Evolutionary conservation across 2,888 invertebrate species (phyloP), one percentile per base, ranked within the genome.

Genomic region (Minunthozetes semirufus): DNA sequence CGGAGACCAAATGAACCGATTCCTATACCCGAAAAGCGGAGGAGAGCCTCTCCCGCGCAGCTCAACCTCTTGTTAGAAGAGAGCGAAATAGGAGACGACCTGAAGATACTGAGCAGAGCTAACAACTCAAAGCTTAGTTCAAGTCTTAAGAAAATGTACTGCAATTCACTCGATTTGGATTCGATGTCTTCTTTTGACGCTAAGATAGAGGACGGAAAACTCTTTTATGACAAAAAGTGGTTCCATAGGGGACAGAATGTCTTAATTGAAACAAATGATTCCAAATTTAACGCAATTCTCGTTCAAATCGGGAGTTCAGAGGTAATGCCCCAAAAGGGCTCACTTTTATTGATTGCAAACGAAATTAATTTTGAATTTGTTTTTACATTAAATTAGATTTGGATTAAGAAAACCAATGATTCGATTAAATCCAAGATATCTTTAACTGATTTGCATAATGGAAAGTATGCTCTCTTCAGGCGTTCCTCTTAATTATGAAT

Each of bases 161-260:
- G 22, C 19, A 53, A 53, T 53, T 53, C 53, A 1, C 1, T 61
- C 2, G 42, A 63, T n/a, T 27, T 38, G 19, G 56, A 46, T 25
- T n/a, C 27, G 11, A 50, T 25, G 22, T 42, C 61, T 19, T 53
- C 19, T 19, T 66, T 76, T 66, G 95, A 95, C 80, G 91, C 93
- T 5, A 88, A 92, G 77, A 93, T 96, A 79, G 96, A 96, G 84
- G 95, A 95, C 85, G 95, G 95, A 73, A 94, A 95, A 85, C 85
- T 97, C 76, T 86, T 93, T 81, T 95, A 93, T 84, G 95, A 96
- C 84, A 88, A 94, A 78, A 87, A 93, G 81, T 96, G 96, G 96
- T 96, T 91, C 85, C 94, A 95, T 81, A 87, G 95, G 77, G 95
- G 95, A 0, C 95, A 96, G 84, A 90, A 92, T 78, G 91, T 96